Evolutionary conservation across 1,140 invertebrate genomes (phyloP).

Genomic region (Orchesella cincta): DNA sequence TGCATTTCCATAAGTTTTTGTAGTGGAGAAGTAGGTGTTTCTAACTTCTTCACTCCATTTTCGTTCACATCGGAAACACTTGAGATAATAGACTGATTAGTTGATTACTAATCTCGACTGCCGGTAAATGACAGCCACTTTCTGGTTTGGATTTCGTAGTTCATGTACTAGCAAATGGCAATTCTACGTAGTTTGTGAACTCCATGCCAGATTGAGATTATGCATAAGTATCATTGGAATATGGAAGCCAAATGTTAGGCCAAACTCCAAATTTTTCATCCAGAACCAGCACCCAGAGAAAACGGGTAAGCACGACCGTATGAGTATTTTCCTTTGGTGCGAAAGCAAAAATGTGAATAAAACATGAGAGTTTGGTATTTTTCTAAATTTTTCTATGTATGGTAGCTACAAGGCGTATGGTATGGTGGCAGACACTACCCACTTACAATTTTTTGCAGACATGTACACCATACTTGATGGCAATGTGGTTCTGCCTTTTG

Average conservation of each 20-base stretch:
- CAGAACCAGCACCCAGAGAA: neutral
- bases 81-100: neutral
- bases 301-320: neutral
- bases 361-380: neutral
- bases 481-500: neutral
- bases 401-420: neutral
- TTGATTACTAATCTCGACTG: neutral
- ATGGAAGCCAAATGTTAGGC: too few relatives aligned
- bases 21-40: too few relatives aligned
- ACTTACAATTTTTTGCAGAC: too few relatives aligned
- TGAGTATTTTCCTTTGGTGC: neutral
- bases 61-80: neutral
- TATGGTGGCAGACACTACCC: too few relatives aligned
- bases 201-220: too few relatives aligned
- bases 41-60: neutral
- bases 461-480: too few relatives aligned
- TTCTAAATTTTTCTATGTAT: neutral
- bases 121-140: too few relatives aligned
- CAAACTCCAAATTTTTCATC: neutral
- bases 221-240: too few relatives aligned
- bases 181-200: too few relatives aligned
- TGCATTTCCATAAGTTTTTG: too few relatives aligned
- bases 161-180: too few relatives aligned
- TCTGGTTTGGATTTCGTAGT: too few relatives aligned
- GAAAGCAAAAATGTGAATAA: conserved; percentile 2